phyloP scores from a whole-genome alignment of 2,888 invertebrate genomes.

The Acanthosepion pharaonis region DNA sequence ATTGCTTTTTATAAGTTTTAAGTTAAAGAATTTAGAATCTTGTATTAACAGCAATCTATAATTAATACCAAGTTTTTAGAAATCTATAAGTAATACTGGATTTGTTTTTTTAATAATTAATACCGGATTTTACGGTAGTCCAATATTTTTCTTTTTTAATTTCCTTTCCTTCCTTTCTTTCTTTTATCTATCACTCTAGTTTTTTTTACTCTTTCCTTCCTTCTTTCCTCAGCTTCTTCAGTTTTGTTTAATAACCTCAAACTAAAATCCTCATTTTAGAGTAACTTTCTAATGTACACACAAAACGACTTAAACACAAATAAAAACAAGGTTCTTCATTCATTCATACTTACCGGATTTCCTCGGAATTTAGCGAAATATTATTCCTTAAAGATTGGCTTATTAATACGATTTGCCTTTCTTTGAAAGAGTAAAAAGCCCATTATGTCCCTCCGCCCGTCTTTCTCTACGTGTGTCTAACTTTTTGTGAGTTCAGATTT shows the following conservation, averaged over 20 bases:
- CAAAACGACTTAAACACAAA: neutral
- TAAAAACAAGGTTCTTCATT: neutral
- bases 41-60: too few species aligned
- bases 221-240: neutral
- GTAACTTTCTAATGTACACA: neutral
- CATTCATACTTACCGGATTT: neutral
- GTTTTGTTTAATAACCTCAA: neutral
- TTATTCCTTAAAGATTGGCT: neutral
- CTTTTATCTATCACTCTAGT: too few species aligned
- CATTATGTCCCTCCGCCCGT: constrained; percentile 4
- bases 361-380: neutral
- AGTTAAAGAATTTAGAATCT: too few species aligned
- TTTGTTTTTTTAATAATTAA: too few species aligned
- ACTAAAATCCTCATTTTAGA: neutral
- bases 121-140: too few species aligned
- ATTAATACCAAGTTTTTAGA: too few species aligned
- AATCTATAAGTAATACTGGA: too few species aligned
- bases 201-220: too few species aligned
- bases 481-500: neutral
- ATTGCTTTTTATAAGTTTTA: too few species aligned
- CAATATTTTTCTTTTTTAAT: too few species aligned
- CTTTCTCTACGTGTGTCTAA: neutral
- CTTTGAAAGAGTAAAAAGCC: neutral
- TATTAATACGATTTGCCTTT: neutral
- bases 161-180: too few species aligned